Base-by-base conservation (phyloP, 2,888 invertebrate genomes). In the Dimorphilus gyrociliatus region DNA sequence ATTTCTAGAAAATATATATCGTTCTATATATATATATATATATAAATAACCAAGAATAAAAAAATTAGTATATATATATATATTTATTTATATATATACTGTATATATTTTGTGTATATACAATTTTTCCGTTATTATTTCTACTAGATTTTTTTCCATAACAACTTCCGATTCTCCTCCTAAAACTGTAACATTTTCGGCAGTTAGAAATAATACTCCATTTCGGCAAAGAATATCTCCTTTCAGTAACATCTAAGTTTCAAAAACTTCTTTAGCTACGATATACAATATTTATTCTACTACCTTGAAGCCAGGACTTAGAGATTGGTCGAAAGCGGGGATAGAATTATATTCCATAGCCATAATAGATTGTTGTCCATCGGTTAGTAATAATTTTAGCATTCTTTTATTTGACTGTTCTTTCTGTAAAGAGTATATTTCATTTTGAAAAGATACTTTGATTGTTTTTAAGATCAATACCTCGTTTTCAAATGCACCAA, bases 131-230 rank as follows among this genome's bases (percentile, higher is more conserved):
- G 52, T 35, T 13, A 40, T 32, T 13, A 39, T 40, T 5, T 39
- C 25, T 1, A 40, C 38, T 10, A 46, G 45, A 38, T 53, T 53
- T 4, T 41, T 34, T 33, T 55, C 53, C 6, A 47, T 37, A 23
- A 56, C 34, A 1, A 44, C 69, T 27, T 76, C 74, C 1, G 78
- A 75, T 57, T 78, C 76, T 1, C 81, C 81, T 1, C 79, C 79
- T 1, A 79, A 53, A 33, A 76, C 56, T 38, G 69, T 67, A 4
- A 78, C 51, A 34, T 56, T 51, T 28, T 71, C 65, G 26, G 59
- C 58, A 32, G 70, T 71, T 35, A 74, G 70, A 35, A 79, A 63
- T 23, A 81, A 49, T 35, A 75, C 66, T 0, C 80, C 79, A 36
- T 71, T 65, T 21, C 78, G 69, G 48, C 78, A 75, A 35, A 68